phyloP scores from a whole-genome alignment of 1,140 invertebrate genomes.

The Bombus turneri region DNA sequence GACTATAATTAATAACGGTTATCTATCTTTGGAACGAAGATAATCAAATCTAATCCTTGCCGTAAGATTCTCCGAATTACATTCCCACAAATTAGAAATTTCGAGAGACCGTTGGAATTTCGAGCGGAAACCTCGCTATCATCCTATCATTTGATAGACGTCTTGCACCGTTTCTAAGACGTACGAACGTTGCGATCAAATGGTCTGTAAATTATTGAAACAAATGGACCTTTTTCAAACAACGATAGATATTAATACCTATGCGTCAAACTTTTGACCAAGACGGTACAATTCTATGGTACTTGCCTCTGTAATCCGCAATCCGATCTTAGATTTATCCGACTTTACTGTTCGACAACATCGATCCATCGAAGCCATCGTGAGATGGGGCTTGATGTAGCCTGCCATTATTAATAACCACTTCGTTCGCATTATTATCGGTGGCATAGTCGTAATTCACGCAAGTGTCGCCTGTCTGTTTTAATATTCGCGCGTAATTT shows the following conservation, averaged over 20 bases:
- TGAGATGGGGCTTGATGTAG: slow-evolving; percentile 1
- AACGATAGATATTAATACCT: not conserved
- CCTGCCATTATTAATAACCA: slow-evolving; percentile 46
- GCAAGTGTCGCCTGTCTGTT: slow-evolving; percentile 34
- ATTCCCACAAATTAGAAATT: not conserved
- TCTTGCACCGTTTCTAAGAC: not conserved
- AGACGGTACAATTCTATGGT: not conserved
- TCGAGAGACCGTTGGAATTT: not conserved
- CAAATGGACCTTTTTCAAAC: not conserved
- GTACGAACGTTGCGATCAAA: not conserved
- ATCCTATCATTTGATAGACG: not conserved
- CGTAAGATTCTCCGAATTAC: not conserved
- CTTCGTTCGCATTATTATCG: slow-evolving; percentile 15
- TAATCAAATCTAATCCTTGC: slow-evolving; percentile 16
- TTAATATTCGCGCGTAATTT: not conserved
- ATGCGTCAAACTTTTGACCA: not conserved
- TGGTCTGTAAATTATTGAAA: not conserved
- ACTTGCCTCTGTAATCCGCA: slow-evolving; percentile 4
- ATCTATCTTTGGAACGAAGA: not conserved
- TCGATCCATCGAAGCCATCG: slow-evolving; percentile 45
- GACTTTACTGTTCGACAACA: slow-evolving; percentile 10
- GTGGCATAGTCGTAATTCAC: slow-evolving; percentile 26
- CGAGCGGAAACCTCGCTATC: not conserved
- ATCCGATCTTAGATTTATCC: slow-evolving; percentile 29
- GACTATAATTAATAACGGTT: slow-evolving; percentile 58